Evolutionary conservation across 2,888 invertebrate species (phyloP).

Genomic region (Ariolimax columbianus): DNA sequence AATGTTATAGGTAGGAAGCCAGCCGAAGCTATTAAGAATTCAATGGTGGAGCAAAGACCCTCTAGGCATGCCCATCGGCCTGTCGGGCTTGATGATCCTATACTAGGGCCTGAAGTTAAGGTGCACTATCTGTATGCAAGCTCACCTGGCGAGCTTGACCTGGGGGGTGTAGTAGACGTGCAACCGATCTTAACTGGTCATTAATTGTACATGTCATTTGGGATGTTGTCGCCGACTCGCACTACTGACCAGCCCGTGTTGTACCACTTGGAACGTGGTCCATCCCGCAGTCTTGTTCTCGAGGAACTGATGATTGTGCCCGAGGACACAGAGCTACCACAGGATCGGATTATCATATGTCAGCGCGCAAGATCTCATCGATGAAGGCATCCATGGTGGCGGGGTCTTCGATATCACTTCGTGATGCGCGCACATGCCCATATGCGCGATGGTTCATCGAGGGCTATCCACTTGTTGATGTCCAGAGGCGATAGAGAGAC

Average conservation of each 20-base stretch:
- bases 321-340: not conserved
- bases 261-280: not conserved
- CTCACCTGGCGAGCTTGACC: no score
- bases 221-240: not conserved
- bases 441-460: not conserved
- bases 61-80: no score
- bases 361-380: not conserved
- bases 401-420: no score
- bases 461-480: not conserved
- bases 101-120: no score
- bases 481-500: not conserved
- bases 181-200: constrained; percentile 3
- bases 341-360: not conserved
- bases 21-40: no score
- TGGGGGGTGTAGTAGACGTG: not conserved
- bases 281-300: not conserved
- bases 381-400: no score
- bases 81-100: no score
- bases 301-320: not conserved
- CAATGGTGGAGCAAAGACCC: no score
- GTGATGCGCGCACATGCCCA: not conserved
- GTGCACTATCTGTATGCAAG: no score
- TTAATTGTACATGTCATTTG: not conserved
- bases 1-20: no score
- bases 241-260: not conserved